Percentiles rank a stretch among this genome's conserved stretches.
Evolutionary conservation across 2,888 invertebrate species (phyloP).

Genomic region (Lycocerus yunnanus): DNA sequence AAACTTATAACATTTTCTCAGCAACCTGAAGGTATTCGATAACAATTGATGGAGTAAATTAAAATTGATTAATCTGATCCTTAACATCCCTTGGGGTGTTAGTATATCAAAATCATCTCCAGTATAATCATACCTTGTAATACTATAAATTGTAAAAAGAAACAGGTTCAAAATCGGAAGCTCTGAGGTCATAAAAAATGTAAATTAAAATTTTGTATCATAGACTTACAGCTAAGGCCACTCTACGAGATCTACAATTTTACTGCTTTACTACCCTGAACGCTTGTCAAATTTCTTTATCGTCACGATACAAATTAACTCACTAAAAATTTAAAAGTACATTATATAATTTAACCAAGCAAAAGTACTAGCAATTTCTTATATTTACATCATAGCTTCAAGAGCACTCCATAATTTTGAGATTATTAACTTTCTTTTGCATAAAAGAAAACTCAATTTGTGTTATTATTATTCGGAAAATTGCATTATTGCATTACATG

Average conservation of each 20-base stretch:
- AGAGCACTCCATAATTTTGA: not conserved
- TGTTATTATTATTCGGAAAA: not conserved
- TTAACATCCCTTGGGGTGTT: not conserved
- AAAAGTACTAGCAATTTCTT: not conserved
- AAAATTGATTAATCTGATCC: not conserved
- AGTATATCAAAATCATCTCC: not conserved
- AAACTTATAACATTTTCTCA: not conserved
- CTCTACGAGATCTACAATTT: too few species aligned
- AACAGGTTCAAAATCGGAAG: not conserved
- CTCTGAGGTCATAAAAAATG: not conserved
- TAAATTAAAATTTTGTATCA: not conserved
- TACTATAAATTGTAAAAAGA: not conserved
- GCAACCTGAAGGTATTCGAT: too few species aligned
- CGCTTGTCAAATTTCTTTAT: not conserved
- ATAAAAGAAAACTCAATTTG: not conserved
- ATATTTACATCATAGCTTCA: not conserved
- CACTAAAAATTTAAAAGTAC: not conserved
- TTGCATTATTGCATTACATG: not conserved
- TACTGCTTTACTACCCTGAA: not conserved
- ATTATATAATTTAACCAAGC: not conserved
- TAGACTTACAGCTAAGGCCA: not conserved
- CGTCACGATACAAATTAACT: not conserved
- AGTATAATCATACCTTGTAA: not conserved
- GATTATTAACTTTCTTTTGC: not conserved
- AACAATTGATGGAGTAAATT: not conserved